These are phyloP conservation scores for Mactromeris polynyma DNA, from an alignment of 2,888 invertebrate genomes.

Conservation along the genomic window DNA sequence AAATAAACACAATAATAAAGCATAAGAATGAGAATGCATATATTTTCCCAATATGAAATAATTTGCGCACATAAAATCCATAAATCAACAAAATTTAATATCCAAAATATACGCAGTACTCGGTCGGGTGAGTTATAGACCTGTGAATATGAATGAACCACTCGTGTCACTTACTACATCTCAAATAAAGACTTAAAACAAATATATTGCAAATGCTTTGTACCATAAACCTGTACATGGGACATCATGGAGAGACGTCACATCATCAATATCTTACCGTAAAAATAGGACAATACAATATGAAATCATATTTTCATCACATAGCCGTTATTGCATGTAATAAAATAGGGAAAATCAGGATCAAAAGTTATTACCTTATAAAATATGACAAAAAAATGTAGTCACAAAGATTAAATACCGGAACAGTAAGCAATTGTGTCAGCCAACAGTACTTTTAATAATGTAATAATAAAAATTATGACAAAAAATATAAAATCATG, in stretches of 20 bases:
- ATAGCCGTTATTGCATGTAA: too few species aligned
- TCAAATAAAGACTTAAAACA: not conserved
- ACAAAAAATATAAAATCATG: not conserved
- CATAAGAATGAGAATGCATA: not conserved
- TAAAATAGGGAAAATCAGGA: too few species aligned
- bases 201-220: not conserved
- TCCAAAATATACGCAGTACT: not conserved
- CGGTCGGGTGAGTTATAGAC: not conserved
- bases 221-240: not conserved
- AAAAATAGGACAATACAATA: not conserved
- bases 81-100: not conserved
- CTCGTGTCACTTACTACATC: not conserved
- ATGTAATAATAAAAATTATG: not conserved
- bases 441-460: not conserved
- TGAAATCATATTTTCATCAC: too few species aligned
- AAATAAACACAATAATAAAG: not conserved
- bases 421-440: not conserved
- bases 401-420: conserved; percentile 5
- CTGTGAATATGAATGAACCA: not conserved
- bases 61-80: not conserved
- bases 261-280: not conserved
- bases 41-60: not conserved
- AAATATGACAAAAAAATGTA: too few species aligned
- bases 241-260: not conserved
- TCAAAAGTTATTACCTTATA: too few species aligned